Conservation (phyloP, 2,113 vertebrate species). For the Heptranchias perlo region DNA sequence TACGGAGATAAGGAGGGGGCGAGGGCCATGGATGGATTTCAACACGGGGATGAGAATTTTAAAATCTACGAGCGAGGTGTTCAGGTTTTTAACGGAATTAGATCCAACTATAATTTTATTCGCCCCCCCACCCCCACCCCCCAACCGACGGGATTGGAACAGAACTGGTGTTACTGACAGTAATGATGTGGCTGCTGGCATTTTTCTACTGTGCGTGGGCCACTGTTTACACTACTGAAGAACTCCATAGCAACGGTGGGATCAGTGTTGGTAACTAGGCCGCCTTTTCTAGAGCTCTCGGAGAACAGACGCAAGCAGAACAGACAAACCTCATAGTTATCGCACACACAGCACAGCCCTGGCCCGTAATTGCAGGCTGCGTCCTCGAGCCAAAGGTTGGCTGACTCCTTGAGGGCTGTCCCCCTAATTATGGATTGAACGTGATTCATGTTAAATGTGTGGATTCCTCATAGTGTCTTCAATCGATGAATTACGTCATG, state of each 20-base stretch:
- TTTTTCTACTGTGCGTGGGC: neutral
- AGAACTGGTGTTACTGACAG: neutral
- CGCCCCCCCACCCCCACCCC: neutral
- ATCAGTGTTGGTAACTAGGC: constrained; percentile 28
- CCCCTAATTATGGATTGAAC: neutral
- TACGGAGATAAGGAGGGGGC: neutral
- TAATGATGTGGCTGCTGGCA: neutral
- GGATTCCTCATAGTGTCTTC: neutral
- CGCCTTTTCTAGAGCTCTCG: neutral
- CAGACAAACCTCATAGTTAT: neutral
- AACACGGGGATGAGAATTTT: neutral
- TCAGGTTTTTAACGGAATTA: neutral
- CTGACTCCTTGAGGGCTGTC: neutral
- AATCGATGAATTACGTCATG: neutral
- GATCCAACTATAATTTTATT: neutral
- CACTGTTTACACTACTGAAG: neutral
- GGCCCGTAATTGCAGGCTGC: neutral
- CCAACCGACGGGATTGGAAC: neutral
- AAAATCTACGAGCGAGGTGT: neutral
- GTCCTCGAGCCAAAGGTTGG: neutral
- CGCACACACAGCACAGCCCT: neutral
- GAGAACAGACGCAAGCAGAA: too few relatives aligned
- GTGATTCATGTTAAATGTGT: neutral
- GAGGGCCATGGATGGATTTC: neutral
- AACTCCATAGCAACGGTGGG: constrained; percentile 26